Evolutionary conservation across 2,888 invertebrate genomes (phyloP), one percentile per base, ranked within the genome.

Genomic region (Sinopyrophorus schimmeli): DNA sequence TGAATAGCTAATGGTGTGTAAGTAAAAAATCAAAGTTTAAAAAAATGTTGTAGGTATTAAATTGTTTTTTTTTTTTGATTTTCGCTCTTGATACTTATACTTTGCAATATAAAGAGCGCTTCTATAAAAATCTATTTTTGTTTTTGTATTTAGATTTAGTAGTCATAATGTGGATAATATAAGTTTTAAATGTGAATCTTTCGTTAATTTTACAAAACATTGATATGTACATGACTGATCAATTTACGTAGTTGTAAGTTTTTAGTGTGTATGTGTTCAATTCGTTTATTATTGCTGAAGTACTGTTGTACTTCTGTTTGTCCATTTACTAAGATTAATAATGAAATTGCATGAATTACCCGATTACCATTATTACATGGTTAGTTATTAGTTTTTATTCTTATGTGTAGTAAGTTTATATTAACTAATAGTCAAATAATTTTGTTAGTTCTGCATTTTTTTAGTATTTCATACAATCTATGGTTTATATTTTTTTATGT

Each of bases 401-500:
- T 9, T 11, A 24, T 24, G 24, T 30, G 9, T n/a, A 3, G 1
- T 12, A 1, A 16, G 30, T 11, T 14, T 16, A 12, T 18, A 4
- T n/a, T 32, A 32, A 27, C 12, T 12, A 23, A 20, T 28, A 30
- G 30, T 30, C 30, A 17, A 18, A 18, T 14, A 34, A 18, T 17
- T n/a, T 42, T 32, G 16, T 24, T 24, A 38, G 15, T 15, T 12
- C 12, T 31, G 7, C 12, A 31, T 15, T 32, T n/a, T n/a, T n/a
- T n/a, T n/a, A n/a, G n/a, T n/a, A n/a, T n/a, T n/a, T n/a, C n/a
- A n/a, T n/a, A n/a, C n/a, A n/a, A 10, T 38, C 15, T 24, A 31
- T 14, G 23, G n/a, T 31, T 42, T 42, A 32, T 32, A 24, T 31
- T 21, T 44, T 32, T 50, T 30, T 53, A 47, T 55, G 47, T 53